A percentile compares a stretch with the other conserved stretches of the same genome.
Conservation (phyloP, 1,140 invertebrate genomes). For the Arion vulgaris region DNA sequence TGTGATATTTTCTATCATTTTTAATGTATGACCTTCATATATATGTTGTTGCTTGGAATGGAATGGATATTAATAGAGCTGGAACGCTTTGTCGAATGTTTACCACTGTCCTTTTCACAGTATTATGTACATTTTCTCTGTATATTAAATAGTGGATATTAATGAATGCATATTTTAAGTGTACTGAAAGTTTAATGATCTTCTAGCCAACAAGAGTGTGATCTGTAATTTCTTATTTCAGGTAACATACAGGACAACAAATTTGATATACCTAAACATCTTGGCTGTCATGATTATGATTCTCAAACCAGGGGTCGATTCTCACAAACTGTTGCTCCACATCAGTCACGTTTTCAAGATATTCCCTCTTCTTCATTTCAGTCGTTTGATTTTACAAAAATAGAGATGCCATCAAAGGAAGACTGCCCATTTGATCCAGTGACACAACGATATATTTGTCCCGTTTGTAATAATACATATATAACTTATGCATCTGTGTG, state of each 20-base stretch:
- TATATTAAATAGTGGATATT: no score
- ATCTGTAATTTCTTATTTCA: slow-evolving; percentile 31
- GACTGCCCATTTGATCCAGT: slow-evolving; percentile 17
- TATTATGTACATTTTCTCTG: no score
- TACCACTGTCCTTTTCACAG: no score
- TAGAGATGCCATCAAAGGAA: slow-evolving; percentile 19
- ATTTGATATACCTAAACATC: slow-evolving; percentile 14
- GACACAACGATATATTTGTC: slow-evolving; percentile 17
- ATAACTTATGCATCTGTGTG: slow-evolving; percentile 6
- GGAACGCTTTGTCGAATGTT: no score
- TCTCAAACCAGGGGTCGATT: not conserved
- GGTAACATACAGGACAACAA: slow-evolving; percentile 9
- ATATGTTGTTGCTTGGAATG: no score
- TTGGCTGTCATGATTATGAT: slow-evolving; percentile 1
- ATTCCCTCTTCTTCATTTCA: not conserved
- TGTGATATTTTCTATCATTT: no score
- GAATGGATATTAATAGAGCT: no score
- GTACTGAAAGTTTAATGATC: no score
- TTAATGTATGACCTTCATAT: no score
- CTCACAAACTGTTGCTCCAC: not conserved
- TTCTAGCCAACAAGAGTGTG: slow-evolving; percentile 1
- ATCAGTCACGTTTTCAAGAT: not conserved
- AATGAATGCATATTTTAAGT: no score
- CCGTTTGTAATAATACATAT: slow-evolving; percentile 5
- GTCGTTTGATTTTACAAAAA: not conserved